phyloP scores from a whole-genome alignment of 1,140 invertebrate species.

The Lepidurus apus region DNA sequence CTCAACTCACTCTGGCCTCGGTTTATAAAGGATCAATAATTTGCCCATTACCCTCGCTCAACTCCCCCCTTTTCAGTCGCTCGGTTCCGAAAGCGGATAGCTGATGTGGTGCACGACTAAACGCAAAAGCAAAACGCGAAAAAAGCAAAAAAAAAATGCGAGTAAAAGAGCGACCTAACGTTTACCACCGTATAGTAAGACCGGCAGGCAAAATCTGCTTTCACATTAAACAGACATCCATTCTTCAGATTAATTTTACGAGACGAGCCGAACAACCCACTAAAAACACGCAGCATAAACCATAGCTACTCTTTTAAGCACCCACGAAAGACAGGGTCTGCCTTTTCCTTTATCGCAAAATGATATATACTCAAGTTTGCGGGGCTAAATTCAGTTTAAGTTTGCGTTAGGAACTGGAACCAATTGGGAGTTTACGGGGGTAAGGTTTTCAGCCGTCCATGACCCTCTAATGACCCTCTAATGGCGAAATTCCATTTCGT shows the following conservation, averaged over 20 bases:
- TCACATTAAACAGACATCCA: neutral
- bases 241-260: neutral
- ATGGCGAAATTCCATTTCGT: neutral
- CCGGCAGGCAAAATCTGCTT: neutral
- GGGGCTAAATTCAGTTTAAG: neutral
- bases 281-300: neutral
- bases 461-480: neutral
- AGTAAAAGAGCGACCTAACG: too few relatives aligned
- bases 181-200: too few relatives aligned
- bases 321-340: neutral
- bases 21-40: conserved; percentile 3
- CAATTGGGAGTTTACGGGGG: neutral
- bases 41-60: conserved; percentile 7
- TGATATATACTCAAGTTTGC: neutral
- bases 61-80: neutral
- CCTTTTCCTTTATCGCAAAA: neutral
- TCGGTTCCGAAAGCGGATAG: neutral
- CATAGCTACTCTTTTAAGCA: neutral
- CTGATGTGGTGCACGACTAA: neutral
- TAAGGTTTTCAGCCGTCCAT: neutral
- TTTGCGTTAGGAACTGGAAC: neutral
- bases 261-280: neutral
- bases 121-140: neutral
- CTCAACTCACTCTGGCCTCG: neutral
- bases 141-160: too few relatives aligned